phyloP scores from a whole-genome alignment of 2,797 vertebrate genomes.

The Chelon labrosus region DNA sequence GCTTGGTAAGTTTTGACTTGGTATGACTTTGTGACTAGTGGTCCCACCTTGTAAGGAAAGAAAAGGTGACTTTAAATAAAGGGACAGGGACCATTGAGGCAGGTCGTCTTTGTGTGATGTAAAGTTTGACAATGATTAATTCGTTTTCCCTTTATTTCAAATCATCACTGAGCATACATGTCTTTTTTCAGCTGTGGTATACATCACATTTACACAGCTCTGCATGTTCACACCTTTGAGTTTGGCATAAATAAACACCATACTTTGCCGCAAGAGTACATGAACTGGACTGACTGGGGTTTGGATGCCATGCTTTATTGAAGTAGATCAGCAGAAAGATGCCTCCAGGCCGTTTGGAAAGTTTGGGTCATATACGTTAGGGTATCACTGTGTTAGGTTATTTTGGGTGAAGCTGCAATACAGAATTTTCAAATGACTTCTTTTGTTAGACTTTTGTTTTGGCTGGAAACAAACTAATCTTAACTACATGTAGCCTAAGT shows the following conservation, averaged over 20 bases:
- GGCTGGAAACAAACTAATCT: too few species aligned
- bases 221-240: conserved; percentile 11
- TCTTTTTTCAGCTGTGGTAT: not conserved
- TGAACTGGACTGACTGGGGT: not conserved
- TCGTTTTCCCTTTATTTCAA: not conserved
- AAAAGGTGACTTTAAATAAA: conserved; percentile 13
- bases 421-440: not conserved
- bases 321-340: not conserved
- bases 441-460: too few species aligned
- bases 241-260: not conserved
- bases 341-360: not conserved
- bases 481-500: too few species aligned
- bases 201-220: not conserved
- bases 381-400: too few species aligned
- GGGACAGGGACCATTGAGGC: not conserved
- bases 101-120: not conserved
- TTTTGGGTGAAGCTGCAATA: not conserved
- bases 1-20: not conserved
- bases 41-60: not conserved
- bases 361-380: too few species aligned
- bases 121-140: conserved; percentile 3
- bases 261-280: not conserved
- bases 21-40: not conserved
- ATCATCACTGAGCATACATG: conserved; percentile 1
- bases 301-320: not conserved